A percentile compares a stretch with the other conserved stretches of the same genome.
Evolutionary conservation across 2,888 invertebrate species (phyloP).

Genomic region (Epinotia demarniana): DNA sequence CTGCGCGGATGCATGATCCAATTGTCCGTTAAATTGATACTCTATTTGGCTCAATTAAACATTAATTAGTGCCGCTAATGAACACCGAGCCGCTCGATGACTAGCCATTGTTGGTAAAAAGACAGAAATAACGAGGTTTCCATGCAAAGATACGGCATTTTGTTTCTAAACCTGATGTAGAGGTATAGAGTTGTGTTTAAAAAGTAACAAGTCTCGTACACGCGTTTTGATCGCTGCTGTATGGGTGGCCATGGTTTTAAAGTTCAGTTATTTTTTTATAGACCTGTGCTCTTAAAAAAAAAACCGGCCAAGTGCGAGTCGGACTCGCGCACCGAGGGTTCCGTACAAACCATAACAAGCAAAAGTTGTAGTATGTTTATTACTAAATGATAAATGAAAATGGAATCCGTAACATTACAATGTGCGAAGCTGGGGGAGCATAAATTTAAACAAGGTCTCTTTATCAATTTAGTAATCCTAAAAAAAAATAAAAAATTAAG

Average conservation of each 20-base stretch:
- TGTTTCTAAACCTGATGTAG: background rate
- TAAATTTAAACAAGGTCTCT: too few species aligned
- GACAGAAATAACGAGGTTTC: background rate
- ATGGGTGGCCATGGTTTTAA: slow-evolving; percentile 1
- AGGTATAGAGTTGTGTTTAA: background rate
- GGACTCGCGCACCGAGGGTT: too few species aligned
- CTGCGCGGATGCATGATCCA: slow-evolving; percentile 72
- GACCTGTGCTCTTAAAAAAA: background rate
- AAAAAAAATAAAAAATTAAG: too few species aligned
- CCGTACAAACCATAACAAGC: too few species aligned
- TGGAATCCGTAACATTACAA: too few species aligned
- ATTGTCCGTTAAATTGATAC: slow-evolving; percentile 82
- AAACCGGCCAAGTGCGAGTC: too few species aligned
- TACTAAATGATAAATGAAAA: too few species aligned
- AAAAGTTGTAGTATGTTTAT: too few species aligned
- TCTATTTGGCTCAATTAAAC: slow-evolving; percentile 83
- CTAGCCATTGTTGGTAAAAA: slow-evolving; percentile 17
- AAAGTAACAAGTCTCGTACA: background rate
- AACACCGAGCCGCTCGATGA: slow-evolving; percentile 70
- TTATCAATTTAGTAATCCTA: too few species aligned
- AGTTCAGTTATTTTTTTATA: background rate
- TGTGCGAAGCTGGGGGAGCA: too few species aligned
- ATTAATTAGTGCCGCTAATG: slow-evolving; percentile 82
- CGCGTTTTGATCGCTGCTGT: background rate
- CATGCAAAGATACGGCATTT: background rate